Evolutionary conservation across 1,140 invertebrate genomes (phyloP).

Genomic region (Grapholita molesta): DNA sequence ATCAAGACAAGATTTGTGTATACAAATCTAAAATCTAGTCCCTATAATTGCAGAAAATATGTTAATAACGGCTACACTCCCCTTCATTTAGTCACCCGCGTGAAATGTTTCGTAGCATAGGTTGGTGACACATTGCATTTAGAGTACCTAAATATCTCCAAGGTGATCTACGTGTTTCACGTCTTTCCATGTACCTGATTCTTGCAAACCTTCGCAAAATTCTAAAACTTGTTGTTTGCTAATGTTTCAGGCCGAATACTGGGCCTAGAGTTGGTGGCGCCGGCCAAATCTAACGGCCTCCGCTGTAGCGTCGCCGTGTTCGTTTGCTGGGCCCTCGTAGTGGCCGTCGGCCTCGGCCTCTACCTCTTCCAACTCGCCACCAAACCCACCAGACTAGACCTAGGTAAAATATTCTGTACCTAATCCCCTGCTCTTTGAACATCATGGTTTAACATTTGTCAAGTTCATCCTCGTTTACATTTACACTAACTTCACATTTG

Average conservation of each 20-base stretch:
- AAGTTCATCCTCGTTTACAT: too few species aligned
- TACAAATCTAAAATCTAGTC: too few species aligned
- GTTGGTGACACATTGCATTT: too few species aligned
- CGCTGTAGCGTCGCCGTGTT: conserved; percentile 65
- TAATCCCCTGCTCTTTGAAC: background rate
- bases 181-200: too few species aligned
- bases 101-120: too few species aligned
- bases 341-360: conserved; percentile 47
- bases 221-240: background rate
- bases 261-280: conserved; percentile 60
- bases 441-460: too few species aligned
- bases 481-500: too few species aligned
- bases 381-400: conserved; percentile 42
- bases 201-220: background rate
- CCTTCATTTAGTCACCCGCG: too few species aligned
- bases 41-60: too few species aligned
- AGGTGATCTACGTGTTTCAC: too few species aligned
- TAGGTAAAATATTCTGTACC: conserved; percentile 48
- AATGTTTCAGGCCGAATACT: conserved; percentile 63
- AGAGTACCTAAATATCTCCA: background rate
- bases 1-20: too few species aligned
- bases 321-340: conserved; percentile 59
- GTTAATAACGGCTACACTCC: too few species aligned
- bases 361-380: conserved; percentile 48
- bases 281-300: conserved; percentile 40